phyloP scores from a whole-genome alignment of 2,113 vertebrate species.

The Vulpes ferrilata region DNA sequence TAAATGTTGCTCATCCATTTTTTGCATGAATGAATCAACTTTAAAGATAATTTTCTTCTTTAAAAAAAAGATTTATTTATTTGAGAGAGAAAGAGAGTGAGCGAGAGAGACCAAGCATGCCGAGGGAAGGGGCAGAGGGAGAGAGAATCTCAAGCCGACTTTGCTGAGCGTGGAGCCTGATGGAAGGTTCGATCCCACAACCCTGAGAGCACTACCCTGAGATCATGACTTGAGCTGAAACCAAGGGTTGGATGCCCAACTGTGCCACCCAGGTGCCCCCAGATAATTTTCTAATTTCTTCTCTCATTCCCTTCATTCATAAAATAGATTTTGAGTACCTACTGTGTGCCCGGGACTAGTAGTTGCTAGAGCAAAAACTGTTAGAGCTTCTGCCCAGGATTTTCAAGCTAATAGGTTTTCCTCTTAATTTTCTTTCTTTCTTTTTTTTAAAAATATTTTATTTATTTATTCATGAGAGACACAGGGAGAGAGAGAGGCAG shows the following conservation, averaged over 20 bases:
- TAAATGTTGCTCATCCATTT: not conserved
- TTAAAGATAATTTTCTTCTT: not conserved
- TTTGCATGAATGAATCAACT: not conserved
- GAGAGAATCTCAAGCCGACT: not conserved
- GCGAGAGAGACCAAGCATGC: too few species aligned
- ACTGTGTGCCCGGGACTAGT: not conserved
- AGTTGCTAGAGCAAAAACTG: not conserved
- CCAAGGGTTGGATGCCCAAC: not conserved
- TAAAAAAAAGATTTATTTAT: not conserved
- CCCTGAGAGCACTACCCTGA: not conserved
- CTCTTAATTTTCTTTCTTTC: not conserved
- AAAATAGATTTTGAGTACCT: conserved; percentile 16
- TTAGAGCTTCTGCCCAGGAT: not conserved
- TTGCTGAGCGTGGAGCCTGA: not conserved
- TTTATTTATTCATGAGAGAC: too few species aligned
- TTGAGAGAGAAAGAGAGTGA: too few species aligned
- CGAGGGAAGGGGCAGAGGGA: too few species aligned
- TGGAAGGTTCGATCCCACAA: not conserved
- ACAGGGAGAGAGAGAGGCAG: too few species aligned
- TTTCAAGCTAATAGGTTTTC: not conserved
- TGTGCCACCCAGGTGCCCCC: not conserved
- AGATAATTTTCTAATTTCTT: conserved; percentile 35
- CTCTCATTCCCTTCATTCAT: not conserved
- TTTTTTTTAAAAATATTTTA: too few species aligned
- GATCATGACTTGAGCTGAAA: not conserved